Evolutionary conservation across 2,888 invertebrate species (phyloP).

Genomic region (Thyatira batis): DNA sequence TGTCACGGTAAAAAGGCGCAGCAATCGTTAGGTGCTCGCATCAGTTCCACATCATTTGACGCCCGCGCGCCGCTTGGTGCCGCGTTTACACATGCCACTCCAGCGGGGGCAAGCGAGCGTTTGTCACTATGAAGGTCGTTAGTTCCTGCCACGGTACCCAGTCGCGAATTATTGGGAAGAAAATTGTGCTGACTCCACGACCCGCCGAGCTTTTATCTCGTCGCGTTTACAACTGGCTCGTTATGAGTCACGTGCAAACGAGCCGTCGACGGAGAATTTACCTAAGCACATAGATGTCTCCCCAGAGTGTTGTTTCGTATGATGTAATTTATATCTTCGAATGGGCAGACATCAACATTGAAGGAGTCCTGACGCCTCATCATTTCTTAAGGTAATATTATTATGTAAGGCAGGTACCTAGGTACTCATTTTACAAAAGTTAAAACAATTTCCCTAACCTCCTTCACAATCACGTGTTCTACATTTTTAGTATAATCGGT

Average conservation of each 20-base stretch:
- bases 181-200: conserved; percentile 57
- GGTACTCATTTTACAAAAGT: too few relatives aligned
- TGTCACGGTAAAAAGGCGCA: conserved; percentile 50
- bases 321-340: not conserved
- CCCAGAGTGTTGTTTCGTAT: not conserved
- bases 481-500: too few relatives aligned
- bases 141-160: conserved; percentile 35
- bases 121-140: conserved; percentile 53
- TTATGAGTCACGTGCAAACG: conserved; percentile 26
- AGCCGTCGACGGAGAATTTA: conserved; percentile 1
- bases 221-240: conserved; percentile 37
- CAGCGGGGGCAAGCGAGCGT: conserved; percentile 37
- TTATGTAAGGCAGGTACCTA: too few relatives aligned
- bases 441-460: too few relatives aligned
- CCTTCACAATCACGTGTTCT: too few relatives aligned
- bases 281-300: conserved; percentile 1
- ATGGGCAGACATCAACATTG: not conserved
- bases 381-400: too few relatives aligned
- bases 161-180: conserved; percentile 58
- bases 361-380: not conserved
- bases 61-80: conserved; percentile 28
- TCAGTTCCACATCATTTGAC: conserved; percentile 66
- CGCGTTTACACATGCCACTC: conserved; percentile 61
- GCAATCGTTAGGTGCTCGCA: conserved; percentile 64
- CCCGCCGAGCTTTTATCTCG: conserved; percentile 39